Conservation (phyloP, 2,113 vertebrate genomes). For the Nesogale talazaci region DNA sequence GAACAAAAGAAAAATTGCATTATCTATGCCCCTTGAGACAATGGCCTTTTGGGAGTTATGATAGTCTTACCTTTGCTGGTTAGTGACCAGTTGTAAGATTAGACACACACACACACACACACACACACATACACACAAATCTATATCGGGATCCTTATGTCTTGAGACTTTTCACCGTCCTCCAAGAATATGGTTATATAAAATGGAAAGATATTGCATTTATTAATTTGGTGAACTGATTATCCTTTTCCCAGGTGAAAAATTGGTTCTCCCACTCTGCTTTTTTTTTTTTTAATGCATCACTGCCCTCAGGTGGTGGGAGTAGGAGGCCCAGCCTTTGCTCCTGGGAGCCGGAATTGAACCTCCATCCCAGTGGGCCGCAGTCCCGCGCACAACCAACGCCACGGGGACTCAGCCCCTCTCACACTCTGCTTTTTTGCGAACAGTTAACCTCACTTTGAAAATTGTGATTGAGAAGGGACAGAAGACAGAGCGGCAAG, state of each 20-base stretch:
- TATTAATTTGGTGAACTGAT: background rate
- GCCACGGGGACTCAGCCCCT: too few relatives aligned
- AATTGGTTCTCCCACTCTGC: slow-evolving; percentile 13
- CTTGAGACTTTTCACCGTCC: background rate
- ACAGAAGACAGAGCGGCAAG: background rate
- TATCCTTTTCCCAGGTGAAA: slow-evolving; percentile 24
- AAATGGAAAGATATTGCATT: background rate
- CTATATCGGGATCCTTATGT: background rate
- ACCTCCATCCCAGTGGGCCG: too few relatives aligned
- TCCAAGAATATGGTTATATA: slow-evolving; percentile 7
- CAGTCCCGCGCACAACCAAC: too few relatives aligned
- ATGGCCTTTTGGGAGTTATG: background rate
- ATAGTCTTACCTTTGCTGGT: background rate
- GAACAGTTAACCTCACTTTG: slow-evolving; percentile 39
- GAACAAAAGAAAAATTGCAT: slow-evolving; percentile 58
- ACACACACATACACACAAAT: background rate
- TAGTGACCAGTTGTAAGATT: slow-evolving; percentile 2
- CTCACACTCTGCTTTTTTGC: slow-evolving; percentile 20
- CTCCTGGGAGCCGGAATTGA: too few relatives aligned
- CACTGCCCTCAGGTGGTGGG: too few relatives aligned
- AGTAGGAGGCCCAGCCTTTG: too few relatives aligned
- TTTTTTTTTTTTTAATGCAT: slow-evolving; percentile 39
- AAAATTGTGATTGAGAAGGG: slow-evolving; percentile 45
- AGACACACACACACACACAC: too few relatives aligned
- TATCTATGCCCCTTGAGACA: background rate